Base-by-base conservation (phyloP, 2,797 vertebrate genomes). In the Poeciliopsis infans region DNA sequence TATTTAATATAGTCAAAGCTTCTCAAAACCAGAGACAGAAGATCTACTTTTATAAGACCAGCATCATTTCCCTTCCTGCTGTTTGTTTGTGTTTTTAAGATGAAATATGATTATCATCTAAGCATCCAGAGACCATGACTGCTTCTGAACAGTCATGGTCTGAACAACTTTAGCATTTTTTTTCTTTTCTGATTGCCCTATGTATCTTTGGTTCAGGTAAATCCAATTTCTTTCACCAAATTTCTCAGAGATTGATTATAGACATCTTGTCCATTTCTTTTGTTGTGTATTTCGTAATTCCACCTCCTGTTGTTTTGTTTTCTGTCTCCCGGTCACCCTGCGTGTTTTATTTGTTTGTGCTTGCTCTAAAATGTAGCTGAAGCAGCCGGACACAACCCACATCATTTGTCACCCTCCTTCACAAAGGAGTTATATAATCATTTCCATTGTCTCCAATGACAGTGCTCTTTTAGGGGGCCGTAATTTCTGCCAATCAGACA, bases 401-500 rank as follows among this genome's bases (percentile, higher is more conserved):
- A 43, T 3, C 41, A 45, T 61, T 59, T 75, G 53, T 75, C n/a
- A 20, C 39, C 23, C 25, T 75, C 10, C 51, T 75, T 75, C n/a
- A 59, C 8, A 59, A 43, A 75, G 16, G n/a, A 64, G 28, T 75
- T 75, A 75, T 45, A 4, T 75, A 75, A 75, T 46, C 43, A 59
- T 64, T 7, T 43, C 20, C 23, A 61, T 75, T 75, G 57, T 75
- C 45, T 61, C 15, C 31, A 45, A 45, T 75, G 41, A 46, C 74
- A 64, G 57, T 23, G 43, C 41, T 75, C 41, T n/a, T 59, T 75
- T 75, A 23, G 13, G 18, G 28, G 1, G 47, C 74, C 18, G 23
- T 45, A 12, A 59, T 61, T 61, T 45, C n/a, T 75, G 74, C 61
- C 74, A 75, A 33, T 61, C 57, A 75, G 41, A 70, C 74, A 75